Base-by-base conservation (phyloP, 2,797 vertebrate genomes). In the Pangasius mekongensis region DNA sequence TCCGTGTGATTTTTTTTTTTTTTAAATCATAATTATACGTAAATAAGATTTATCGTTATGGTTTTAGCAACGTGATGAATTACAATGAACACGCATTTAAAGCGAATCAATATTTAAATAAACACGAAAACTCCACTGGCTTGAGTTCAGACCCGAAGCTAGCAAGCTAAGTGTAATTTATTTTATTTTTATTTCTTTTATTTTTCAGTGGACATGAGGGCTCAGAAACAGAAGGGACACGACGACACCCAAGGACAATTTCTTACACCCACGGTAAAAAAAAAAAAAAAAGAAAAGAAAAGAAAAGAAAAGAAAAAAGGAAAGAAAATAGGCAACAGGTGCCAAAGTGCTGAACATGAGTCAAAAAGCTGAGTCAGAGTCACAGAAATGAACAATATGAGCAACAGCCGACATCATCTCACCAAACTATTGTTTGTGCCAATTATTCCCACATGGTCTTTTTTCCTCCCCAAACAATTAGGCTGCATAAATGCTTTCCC, bases 201-300 rank as follows among this genome's bases (percentile, higher is more conserved):
- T n/a, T 43, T 52, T 54, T 52, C n/a, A 11, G 83, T 39, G 43
- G 85, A 64, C 47, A 94, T 92, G 92, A 84, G 90, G 16, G 8
- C 92, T 54, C 87, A 88, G 2, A 95, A 93, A 91, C 91, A 88
- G 82, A 89, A 66, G 7, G 76, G 43, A 66, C 69, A 49, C 82
- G 47, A 49, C 82, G 47, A 39, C 76, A 49, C 67, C 10, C 39
- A 78, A 82, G 89, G 89, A 83, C 64, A 88, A 36, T 90, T 91
- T 85, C 94, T 94, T 43, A 90, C 92, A 2, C 95, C 95, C 8
- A 89, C 92, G 94, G 96, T 96, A 87, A 94, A 13, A 22, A 43
- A 5, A n/a, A 94, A 13, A 22, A 43, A 5, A n/a, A 56, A 0
- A 22, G 22, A 20, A 3, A 10, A n/a, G 27, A 0, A 16, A 27